A percentile compares a stretch with the other conserved stretches of the same genome.
These are phyloP conservation scores for Epizoanthus illoricatus DNA, from an alignment of 92 coral and sea anemone genomes.

Conservation along the genomic window DNA sequence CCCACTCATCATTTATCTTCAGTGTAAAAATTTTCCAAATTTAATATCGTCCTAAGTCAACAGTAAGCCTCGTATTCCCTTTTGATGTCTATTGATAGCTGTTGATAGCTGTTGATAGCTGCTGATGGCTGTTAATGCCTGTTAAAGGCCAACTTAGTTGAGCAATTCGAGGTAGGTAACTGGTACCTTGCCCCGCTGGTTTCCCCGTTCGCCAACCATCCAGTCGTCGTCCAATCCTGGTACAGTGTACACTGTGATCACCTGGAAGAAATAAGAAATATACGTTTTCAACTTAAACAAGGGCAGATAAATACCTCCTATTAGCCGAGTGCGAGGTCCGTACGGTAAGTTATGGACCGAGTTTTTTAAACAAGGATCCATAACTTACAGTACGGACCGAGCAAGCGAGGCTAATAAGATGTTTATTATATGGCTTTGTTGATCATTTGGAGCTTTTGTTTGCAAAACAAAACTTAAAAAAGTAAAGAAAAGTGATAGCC, in stretches of 20 bases:
- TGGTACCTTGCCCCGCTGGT: constrained; percentile 89
- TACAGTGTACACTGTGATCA: constrained; percentile 79
- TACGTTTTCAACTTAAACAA: background rate
- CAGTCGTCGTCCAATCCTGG: constrained; percentile 96
- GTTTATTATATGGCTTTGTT: too few relatives aligned
- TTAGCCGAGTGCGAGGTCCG: too few relatives aligned
- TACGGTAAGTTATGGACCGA: too few relatives aligned
- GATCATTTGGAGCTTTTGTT: too few relatives aligned
- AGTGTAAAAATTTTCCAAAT: background rate
- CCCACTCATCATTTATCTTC: constrained; percentile 4
- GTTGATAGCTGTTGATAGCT: background rate
- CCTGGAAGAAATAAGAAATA: constrained; percentile 44
- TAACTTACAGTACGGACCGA: too few relatives aligned
- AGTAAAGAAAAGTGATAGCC: too few relatives aligned
- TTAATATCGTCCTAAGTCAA: constrained; percentile 4
- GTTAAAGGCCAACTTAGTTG: background rate
- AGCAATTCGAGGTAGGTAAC: constrained; percentile 81
- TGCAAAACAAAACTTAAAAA: too few relatives aligned
- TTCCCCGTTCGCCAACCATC: constrained; percentile 97
- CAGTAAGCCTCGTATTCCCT: background rate
- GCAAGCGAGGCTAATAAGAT: too few relatives aligned
- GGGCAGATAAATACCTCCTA: background rate
- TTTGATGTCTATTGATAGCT: background rate
- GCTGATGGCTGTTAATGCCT: background rate
- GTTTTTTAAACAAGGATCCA: too few relatives aligned